phyloP scores from a whole-genome alignment of 2,797 vertebrate genomes.

The Platalea minor region DNA sequence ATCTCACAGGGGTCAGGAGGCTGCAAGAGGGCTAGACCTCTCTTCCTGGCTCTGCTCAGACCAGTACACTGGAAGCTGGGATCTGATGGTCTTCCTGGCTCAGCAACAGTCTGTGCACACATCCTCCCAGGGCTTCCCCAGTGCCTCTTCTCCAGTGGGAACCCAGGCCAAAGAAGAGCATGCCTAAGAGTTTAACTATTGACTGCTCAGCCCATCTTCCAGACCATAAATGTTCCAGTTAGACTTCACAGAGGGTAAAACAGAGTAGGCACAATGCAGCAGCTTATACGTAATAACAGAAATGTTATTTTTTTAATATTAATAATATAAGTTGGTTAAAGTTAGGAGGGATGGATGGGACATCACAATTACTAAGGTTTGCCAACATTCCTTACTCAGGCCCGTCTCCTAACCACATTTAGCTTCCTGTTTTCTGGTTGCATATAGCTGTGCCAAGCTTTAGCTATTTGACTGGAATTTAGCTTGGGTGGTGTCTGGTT shows the following conservation, averaged over 20 bases:
- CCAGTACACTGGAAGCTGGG: background rate
- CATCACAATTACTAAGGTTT: background rate
- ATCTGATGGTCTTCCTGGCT: background rate
- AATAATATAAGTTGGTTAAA: background rate
- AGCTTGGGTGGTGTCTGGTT: constrained; percentile 8
- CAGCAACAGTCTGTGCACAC: background rate
- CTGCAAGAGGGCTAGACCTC: background rate
- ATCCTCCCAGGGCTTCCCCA: background rate
- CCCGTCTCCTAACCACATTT: background rate
- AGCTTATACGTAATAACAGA: background rate
- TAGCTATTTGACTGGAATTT: background rate
- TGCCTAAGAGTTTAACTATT: background rate
- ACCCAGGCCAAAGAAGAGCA: background rate
- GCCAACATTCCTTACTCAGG: background rate
- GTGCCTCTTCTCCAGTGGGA: background rate
- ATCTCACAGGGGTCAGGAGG: background rate
- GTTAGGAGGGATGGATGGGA: background rate
- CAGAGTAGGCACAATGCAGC: background rate
- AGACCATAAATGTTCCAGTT: background rate
- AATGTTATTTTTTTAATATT: background rate
- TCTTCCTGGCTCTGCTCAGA: background rate
- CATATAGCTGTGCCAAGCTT: background rate
- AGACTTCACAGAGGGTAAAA: background rate
- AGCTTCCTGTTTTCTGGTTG: constrained; percentile 25
- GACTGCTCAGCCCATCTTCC: background rate